Percentiles rank a stretch among this genome's conserved stretches.
Conservation (phyloP, 2,888 invertebrate genomes). For the Agrotis ipsilon region DNA sequence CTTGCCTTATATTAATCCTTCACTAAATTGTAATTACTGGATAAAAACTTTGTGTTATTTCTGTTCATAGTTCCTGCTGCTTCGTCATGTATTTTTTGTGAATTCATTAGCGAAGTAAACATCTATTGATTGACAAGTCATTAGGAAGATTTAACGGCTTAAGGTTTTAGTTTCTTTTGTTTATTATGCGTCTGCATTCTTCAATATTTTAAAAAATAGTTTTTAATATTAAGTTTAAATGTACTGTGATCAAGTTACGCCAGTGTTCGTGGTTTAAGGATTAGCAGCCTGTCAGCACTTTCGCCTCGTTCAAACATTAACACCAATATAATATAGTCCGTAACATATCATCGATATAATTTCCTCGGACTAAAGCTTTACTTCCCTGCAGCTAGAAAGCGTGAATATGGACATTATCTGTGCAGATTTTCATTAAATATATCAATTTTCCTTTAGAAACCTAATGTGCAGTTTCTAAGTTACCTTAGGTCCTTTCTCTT, state of each 20-base stretch:
- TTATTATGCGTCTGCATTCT: constrained; percentile 10
- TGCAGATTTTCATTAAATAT: constrained; percentile 39
- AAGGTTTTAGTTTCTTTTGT: background rate
- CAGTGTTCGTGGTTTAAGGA: constrained; percentile 5
- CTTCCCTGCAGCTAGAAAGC: constrained; percentile 47
- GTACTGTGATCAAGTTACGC: background rate
- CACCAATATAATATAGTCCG: constrained; percentile 8
- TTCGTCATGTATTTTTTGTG: constrained; percentile 33
- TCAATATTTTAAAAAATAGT: background rate
- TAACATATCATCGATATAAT: constrained; percentile 19
- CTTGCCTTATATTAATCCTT: constrained; percentile 37
- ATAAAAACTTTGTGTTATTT: constrained; percentile 9
- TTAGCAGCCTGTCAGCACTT: constrained; percentile 27
- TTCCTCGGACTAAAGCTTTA: constrained; percentile 13
- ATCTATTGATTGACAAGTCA: constrained; percentile 33
- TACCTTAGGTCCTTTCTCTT: constrained; percentile 46
- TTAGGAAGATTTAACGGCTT: constrained; percentile 21
- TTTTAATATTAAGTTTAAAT: background rate
- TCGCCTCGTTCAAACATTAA: constrained; percentile 9
- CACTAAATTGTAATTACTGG: constrained; percentile 44
- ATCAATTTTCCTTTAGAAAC: constrained; percentile 38
- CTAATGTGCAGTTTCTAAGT: constrained; percentile 8
- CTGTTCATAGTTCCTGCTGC: constrained; percentile 37
- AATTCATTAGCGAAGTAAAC: constrained; percentile 25
- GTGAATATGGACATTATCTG: constrained; percentile 28